A percentile compares a stretch with the other conserved stretches of the same genome.
These are phyloP conservation scores for Percopsis omiscomaycus DNA, from an alignment of 2,797 vertebrate genomes.

Conservation along the genomic window DNA sequence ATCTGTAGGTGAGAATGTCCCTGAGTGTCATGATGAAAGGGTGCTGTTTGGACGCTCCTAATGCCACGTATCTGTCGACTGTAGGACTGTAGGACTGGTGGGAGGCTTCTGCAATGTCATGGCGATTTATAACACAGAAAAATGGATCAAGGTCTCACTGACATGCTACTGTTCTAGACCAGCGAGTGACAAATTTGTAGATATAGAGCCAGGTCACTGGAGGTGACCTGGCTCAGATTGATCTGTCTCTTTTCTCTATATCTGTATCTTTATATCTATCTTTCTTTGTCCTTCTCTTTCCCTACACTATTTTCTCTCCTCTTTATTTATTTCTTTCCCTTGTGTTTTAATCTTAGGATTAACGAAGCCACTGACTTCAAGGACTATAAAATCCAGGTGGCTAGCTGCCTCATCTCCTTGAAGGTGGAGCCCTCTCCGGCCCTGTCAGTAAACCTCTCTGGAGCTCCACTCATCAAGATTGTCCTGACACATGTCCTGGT, in stretches of 20 bases:
- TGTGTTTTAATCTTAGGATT: conserved; percentile 75
- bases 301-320: background rate
- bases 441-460: conserved; percentile 85
- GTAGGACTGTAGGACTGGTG: conserved; percentile 21
- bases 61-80: conserved; percentile 51
- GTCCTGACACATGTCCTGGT: conserved; percentile 88
- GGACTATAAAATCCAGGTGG: conserved; percentile 81
- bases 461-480: conserved; percentile 87
- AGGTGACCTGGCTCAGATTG: background rate
- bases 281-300: background rate
- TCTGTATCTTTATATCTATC: background rate
- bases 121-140: conserved; percentile 41
- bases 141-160: conserved; percentile 49
- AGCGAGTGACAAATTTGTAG: conserved; percentile 33
- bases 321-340: background rate
- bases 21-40: conserved; percentile 28
- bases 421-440: conserved; percentile 86
- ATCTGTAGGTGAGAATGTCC: conserved; percentile 8
- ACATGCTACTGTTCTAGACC: conserved; percentile 36
- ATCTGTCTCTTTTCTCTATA: background rate
- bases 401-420: conserved; percentile 90
- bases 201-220: conserved; percentile 22
- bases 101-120: conserved; percentile 30
- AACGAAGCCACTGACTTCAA: conserved; percentile 77
- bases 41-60: conserved; percentile 37